Base-by-base conservation (phyloP, 2,888 invertebrate genomes). In the Margaritifera margaritifera region DNA sequence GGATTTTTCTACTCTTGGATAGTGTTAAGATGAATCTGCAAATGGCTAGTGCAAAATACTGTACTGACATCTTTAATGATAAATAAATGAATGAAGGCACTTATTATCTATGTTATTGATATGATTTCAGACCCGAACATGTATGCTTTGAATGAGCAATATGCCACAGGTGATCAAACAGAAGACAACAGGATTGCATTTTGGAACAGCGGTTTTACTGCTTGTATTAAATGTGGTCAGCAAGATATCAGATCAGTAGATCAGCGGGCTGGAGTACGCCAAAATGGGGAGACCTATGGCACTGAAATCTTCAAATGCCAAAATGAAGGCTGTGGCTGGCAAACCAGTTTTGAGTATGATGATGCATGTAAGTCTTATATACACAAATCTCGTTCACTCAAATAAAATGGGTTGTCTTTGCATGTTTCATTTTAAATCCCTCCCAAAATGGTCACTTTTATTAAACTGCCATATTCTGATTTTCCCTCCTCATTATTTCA, bases 131-230 rank as follows among this genome's bases (percentile, higher is more conserved):
- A 79, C 53, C 77, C 79, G 2, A 66, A 79, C 53, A 75, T 66
- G 57, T 69, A 71, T 31, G 62, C 72, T 27, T 71, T 74, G 72
- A 74, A 68, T 50, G 70, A 72, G 2, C 70, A 75, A 51, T 71
- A 56, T 27, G 73, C 72, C 42, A 51, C 58, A 22, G 76, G 75
- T 8, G 79, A 78, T 60, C 74, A 75, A 53, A 63, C 64, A 11
- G 73, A 74, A 24, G 64, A 68, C 53, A 69, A 68, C 19, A 66
- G 78, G 18, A 63, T 75, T 15, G 69, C 79, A 11, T 80, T 80
- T 66, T 80, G 68, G 66, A 80, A 80, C 71, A 73, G 72, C 20
- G 78, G 78, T 1, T 69, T 80, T 22, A 56, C 71, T 3, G 72
- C 69, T 15, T 80, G 79, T 58, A 64, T 71, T 62, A 69, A 72